phyloP scores from a whole-genome alignment of 2,113 vertebrate species.

The Syngnathoides biaculeatus region DNA sequence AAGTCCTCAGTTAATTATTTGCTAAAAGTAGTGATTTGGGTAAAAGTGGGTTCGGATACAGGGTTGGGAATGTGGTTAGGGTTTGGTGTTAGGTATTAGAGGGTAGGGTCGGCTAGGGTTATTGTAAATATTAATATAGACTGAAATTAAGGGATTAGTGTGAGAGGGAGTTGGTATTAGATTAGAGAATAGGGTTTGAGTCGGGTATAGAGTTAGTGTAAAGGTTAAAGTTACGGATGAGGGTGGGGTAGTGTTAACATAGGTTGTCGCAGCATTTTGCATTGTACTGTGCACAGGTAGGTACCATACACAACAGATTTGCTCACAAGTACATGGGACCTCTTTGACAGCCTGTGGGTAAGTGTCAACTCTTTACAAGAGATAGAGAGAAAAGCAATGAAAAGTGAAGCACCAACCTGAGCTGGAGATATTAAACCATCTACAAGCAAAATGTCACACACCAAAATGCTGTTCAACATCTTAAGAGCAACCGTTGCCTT shows the following conservation, averaged over 20 bases:
- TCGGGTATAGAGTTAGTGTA: no score
- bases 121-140: no score
- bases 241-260: background rate
- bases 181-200: no score
- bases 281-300: background rate
- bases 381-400: conserved; percentile 15
- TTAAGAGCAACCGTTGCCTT: conserved; percentile 24
- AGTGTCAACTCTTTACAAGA: conserved; percentile 27
- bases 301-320: background rate
- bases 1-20: no score
- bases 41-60: background rate
- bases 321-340: background rate
- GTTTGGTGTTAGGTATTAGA: no score
- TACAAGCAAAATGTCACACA: conserved; percentile 46
- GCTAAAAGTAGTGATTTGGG: background rate
- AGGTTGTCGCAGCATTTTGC: background rate
- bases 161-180: no score
- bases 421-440: conserved; percentile 38
- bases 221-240: no score
- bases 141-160: no score
- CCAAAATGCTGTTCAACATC: conserved; percentile 19
- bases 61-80: no score
- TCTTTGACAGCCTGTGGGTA: conserved; percentile 12
- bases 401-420: conserved; percentile 6
- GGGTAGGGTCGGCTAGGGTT: no score